Percentiles rank a stretch among this genome's conserved stretches.
phyloP scores from a whole-genome alignment of 2,797 vertebrate genomes.

The Sebastes steindachneri region DNA sequence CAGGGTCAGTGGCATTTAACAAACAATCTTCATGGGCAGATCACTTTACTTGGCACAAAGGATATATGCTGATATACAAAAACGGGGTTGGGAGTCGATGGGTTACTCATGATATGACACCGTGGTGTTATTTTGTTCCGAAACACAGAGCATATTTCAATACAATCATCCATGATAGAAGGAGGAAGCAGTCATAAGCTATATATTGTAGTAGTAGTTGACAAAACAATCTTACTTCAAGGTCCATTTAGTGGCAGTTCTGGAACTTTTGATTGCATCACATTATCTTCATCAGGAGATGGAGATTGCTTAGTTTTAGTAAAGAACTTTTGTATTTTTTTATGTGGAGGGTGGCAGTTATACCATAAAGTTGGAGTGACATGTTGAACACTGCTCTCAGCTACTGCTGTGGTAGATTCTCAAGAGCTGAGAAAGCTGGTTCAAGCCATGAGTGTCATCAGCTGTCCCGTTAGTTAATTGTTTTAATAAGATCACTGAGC shows the following conservation, averaged over 20 bases:
- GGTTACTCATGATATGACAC: not conserved
- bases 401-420: not conserved
- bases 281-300: not conserved
- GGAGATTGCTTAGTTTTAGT: not conserved
- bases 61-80: not conserved
- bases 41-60: slow-evolving; percentile 20
- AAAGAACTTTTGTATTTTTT: not conserved
- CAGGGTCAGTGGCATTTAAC: slow-evolving; percentile 63
- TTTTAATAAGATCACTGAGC: not conserved
- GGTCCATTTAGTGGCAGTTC: not conserved
- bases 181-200: not conserved
- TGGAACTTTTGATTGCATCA: not conserved
- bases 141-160: not conserved
- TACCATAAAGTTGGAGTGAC: not conserved
- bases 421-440: not conserved
- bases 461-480: not conserved
- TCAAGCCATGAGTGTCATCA: not conserved
- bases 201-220: not conserved
- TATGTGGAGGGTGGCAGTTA: not conserved
- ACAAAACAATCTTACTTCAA: not conserved
- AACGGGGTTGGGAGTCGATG: not conserved
- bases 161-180: not conserved
- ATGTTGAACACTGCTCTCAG: not conserved
- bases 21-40: slow-evolving; percentile 44
- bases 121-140: slow-evolving; percentile 5